Evolutionary conservation across 2,113 vertebrate genomes (phyloP).

Genomic region (Poeciliopsis turrubarensis): DNA sequence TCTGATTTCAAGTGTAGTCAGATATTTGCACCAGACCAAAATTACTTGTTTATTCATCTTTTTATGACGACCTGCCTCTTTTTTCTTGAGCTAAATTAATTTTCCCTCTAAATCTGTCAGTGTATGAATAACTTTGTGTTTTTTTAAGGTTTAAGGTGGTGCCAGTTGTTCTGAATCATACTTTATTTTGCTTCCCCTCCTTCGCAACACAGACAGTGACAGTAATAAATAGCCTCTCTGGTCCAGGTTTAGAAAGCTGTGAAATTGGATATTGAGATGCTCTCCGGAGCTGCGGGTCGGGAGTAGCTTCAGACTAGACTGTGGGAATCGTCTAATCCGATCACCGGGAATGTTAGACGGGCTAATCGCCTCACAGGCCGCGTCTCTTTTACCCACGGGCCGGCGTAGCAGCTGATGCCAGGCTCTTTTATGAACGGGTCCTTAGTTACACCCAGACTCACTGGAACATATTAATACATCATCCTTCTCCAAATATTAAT

Average conservation of each 20-base stretch:
- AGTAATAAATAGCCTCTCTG: constrained; percentile 78
- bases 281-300: constrained; percentile 68
- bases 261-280: constrained; percentile 79
- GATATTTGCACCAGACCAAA: too few relatives aligned
- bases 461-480: constrained; percentile 18
- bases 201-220: constrained; percentile 57
- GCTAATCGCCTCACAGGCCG: constrained; percentile 54
- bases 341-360: constrained; percentile 66
- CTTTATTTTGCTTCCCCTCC: constrained; percentile 25
- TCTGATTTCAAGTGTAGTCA: too few relatives aligned
- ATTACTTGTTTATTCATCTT: neutral
- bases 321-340: constrained; percentile 72
- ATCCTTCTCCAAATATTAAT: constrained; percentile 20
- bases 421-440: constrained; percentile 32
- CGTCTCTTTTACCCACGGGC: constrained; percentile 31
- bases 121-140: constrained; percentile 10
- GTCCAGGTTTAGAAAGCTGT: constrained; percentile 80
- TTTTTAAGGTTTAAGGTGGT: constrained; percentile 40
- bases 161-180: constrained; percentile 54
- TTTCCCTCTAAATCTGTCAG: constrained; percentile 25
- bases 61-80: constrained; percentile 25
- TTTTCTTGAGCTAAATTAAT: neutral
- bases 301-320: constrained; percentile 72
- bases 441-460: constrained; percentile 27
- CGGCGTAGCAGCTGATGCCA: constrained; percentile 37